Conservation (phyloP, 2,888 invertebrate genomes). For the Pterostichus niger region DNA sequence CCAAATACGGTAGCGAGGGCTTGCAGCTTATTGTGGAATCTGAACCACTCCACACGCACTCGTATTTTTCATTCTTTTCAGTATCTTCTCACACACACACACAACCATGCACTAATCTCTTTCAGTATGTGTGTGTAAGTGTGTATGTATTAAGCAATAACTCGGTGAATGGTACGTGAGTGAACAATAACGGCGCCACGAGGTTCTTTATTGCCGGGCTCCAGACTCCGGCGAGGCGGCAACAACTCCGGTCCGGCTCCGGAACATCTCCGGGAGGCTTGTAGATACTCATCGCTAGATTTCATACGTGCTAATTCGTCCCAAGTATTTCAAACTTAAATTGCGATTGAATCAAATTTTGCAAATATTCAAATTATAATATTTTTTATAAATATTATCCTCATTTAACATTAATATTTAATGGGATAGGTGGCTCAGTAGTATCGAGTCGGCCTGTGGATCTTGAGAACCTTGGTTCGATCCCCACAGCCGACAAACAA, state of each 20-base stretch:
- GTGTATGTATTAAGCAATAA: slow-evolving; percentile 9
- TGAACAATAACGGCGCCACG: slow-evolving; percentile 22
- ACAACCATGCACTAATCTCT: background rate
- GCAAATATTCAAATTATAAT: too few species aligned
- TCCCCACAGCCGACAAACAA: too few species aligned
- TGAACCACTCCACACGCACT: too few species aligned
- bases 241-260: background rate
- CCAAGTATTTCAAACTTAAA: background rate
- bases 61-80: too few species aligned
- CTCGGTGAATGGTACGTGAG: slow-evolving; percentile 19
- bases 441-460: too few species aligned
- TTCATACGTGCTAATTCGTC: background rate
- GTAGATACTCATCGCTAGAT: background rate
- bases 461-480: too few species aligned
- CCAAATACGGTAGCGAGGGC: too few species aligned
- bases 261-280: background rate
- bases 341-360: too few species aligned
- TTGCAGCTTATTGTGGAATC: too few species aligned
- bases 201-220: slow-evolving; percentile 6
- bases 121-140: background rate
- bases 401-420: too few species aligned
- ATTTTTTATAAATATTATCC: too few species aligned
- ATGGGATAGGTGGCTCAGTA: too few species aligned
- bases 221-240: slow-evolving; percentile 13
- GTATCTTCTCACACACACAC: background rate